Conservation (phyloP, 2,113 vertebrate genomes). For the Xiphorhynchus elegans region DNA sequence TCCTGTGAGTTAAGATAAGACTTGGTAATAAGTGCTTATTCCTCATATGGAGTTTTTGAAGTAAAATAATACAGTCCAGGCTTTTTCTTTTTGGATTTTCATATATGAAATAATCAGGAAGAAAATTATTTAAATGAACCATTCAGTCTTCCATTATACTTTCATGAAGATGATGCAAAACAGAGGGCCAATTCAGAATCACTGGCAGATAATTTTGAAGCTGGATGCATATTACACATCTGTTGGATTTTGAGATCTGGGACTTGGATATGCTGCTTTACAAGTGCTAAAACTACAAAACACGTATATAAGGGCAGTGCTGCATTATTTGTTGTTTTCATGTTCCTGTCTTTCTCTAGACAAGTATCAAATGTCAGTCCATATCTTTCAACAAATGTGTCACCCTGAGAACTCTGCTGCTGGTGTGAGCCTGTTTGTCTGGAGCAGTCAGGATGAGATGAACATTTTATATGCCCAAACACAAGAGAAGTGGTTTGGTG, state of each 20-base stretch:
- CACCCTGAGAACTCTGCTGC: not conserved
- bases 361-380: not conserved
- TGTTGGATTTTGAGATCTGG: not conserved
- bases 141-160: not conserved
- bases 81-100: not conserved
- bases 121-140: slow-evolving; percentile 20
- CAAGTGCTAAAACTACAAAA: not conserved
- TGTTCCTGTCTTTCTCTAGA: not conserved
- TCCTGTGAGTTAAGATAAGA: not conserved
- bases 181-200: not conserved
- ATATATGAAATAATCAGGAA: not conserved
- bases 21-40: not conserved
- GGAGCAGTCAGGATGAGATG: not conserved
- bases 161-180: slow-evolving; percentile 20
- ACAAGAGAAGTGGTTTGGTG: not conserved
- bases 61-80: not conserved
- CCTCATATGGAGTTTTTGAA: not conserved
- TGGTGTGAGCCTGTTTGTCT: not conserved
- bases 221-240: not conserved
- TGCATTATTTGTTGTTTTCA: rapidly evolving
- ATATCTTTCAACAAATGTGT: not conserved
- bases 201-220: not conserved
- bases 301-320: rapidly evolving
- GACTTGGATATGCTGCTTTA: not conserved
- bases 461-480: not conserved